phyloP scores from a whole-genome alignment of 2,113 vertebrate genomes.

The Psilopsiagon aymara region DNA sequence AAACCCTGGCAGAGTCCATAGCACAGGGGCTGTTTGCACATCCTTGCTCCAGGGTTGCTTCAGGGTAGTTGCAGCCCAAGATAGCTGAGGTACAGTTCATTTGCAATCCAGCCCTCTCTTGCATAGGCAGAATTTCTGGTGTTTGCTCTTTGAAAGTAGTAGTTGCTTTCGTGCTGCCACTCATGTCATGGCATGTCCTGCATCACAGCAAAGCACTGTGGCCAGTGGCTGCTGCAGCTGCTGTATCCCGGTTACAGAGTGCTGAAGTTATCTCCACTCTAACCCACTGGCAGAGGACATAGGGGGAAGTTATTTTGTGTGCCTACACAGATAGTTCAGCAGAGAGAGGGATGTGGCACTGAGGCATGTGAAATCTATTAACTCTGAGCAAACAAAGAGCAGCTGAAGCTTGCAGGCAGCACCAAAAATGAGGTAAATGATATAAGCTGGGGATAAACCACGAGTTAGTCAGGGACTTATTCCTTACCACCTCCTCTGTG shows the following conservation, averaged over 20 bases:
- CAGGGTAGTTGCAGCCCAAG: rapidly evolving
- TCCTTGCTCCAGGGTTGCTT: not conserved
- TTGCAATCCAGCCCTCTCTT: not conserved
- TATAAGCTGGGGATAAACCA: not conserved
- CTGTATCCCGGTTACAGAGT: not conserved
- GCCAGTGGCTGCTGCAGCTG: not conserved
- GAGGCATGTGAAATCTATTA: not conserved
- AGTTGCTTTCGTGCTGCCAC: not conserved
- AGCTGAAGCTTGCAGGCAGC: not conserved
- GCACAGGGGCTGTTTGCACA: not conserved
- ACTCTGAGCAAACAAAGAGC: not conserved
- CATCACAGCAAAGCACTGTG: rapidly evolving
- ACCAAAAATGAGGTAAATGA: not conserved
- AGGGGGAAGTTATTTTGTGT: too few relatives aligned
- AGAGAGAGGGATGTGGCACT: not conserved
- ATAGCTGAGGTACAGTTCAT: rapidly evolving
- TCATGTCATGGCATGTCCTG: rapidly evolving
- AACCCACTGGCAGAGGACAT: rapidly evolving
- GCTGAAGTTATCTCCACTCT: rapidly evolving
- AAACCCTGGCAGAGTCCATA: not conserved
- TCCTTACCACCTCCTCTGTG: not conserved
- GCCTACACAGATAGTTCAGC: rapidly evolving
- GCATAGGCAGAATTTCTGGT: rapidly evolving
- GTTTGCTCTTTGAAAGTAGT: not conserved
- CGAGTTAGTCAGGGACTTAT: not conserved